phyloP scores from a whole-genome alignment of 2,797 vertebrate species.

The Cephalopachus bancanus region DNA sequence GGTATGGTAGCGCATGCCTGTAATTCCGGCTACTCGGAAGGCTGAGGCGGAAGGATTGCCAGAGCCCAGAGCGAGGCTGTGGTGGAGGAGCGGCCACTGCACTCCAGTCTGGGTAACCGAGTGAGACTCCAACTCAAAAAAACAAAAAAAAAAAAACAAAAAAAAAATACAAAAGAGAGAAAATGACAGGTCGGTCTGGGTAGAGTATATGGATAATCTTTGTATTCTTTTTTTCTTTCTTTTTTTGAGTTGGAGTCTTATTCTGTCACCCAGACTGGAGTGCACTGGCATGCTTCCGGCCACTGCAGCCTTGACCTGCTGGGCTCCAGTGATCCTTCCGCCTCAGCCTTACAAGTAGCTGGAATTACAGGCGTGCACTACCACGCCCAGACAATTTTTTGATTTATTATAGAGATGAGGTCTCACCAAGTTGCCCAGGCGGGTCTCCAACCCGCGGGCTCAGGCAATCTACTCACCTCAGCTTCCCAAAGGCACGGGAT shows the following conservation, averaged over 20 bases:
- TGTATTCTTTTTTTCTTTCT: not conserved
- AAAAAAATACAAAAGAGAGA: too few relatives aligned
- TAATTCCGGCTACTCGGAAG: too few relatives aligned
- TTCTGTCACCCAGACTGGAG: not conserved
- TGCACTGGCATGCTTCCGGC: not conserved
- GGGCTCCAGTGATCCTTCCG: not conserved
- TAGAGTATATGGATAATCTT: not conserved
- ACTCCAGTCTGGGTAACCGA: too few relatives aligned
- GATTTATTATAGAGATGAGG: not conserved
- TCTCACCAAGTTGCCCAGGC: not conserved
- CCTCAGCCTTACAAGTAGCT: not conserved
- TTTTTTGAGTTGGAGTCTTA: not conserved
- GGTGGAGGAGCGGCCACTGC: too few relatives aligned
- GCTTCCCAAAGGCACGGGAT: not conserved
- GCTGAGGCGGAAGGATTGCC: too few relatives aligned
- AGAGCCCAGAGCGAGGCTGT: too few relatives aligned
- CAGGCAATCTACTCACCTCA: not conserved
- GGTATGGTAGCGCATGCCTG: too few relatives aligned
- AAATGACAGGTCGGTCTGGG: not conserved
- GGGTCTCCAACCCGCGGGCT: not conserved
- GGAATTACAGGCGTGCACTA: not conserved
- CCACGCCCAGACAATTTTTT: not conserved
- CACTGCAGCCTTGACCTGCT: not conserved
- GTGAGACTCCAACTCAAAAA: too few relatives aligned
- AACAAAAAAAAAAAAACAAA: not conserved